These are phyloP conservation scores for Platichthys stellatus DNA, from an alignment of 2,113 vertebrate species.

Conservation along the genomic window DNA sequence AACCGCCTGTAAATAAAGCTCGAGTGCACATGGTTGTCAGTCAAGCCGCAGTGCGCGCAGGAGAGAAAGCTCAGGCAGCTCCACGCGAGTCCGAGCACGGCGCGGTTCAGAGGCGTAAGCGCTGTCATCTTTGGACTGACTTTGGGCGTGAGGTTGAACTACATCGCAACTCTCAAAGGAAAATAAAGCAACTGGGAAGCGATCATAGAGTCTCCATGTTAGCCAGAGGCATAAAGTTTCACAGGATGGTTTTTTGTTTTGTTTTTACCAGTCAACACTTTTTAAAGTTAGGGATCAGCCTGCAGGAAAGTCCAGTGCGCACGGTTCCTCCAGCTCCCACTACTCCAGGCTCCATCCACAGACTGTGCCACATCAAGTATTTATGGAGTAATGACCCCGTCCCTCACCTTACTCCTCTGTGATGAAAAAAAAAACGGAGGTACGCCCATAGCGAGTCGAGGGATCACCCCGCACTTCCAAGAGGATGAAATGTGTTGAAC, in stretches of 20 bases:
- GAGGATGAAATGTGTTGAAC: slow-evolving; percentile 55
- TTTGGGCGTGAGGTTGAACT: slow-evolving; percentile 57
- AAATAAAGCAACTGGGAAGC: slow-evolving; percentile 18
- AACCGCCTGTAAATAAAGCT: slow-evolving; percentile 99
- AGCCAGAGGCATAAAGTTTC: slow-evolving; percentile 29
- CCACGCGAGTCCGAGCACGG: slow-evolving; percentile 89
- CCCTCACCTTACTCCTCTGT: slow-evolving; percentile 73
- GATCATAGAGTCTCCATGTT: slow-evolving; percentile 61
- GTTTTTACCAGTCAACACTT: slow-evolving; percentile 12
- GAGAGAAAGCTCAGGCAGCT: slow-evolving; percentile 89
- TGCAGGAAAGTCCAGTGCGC: slow-evolving; percentile 42
- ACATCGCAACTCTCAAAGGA: slow-evolving; percentile 62
- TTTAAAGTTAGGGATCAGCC: slow-evolving; percentile 42
- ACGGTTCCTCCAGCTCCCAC: slow-evolving; percentile 44
- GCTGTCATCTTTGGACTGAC: slow-evolving; percentile 84
- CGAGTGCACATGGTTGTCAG: slow-evolving; percentile 97
- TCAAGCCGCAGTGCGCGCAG: slow-evolving; percentile 88
- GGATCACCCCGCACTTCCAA: slow-evolving; percentile 56
- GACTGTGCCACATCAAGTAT: slow-evolving; percentile 58
- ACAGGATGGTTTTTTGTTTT: background rate
- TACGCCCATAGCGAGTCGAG: slow-evolving; percentile 70
- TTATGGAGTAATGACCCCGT: slow-evolving; percentile 71
- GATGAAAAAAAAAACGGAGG: slow-evolving; percentile 59
- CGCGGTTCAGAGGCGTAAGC: slow-evolving; percentile 81
- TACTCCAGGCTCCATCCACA: slow-evolving; percentile 70